Evolutionary conservation across 92 coral and sea anemone species (phyloP).

Genomic region (Epizoanthus illoricatus): DNA sequence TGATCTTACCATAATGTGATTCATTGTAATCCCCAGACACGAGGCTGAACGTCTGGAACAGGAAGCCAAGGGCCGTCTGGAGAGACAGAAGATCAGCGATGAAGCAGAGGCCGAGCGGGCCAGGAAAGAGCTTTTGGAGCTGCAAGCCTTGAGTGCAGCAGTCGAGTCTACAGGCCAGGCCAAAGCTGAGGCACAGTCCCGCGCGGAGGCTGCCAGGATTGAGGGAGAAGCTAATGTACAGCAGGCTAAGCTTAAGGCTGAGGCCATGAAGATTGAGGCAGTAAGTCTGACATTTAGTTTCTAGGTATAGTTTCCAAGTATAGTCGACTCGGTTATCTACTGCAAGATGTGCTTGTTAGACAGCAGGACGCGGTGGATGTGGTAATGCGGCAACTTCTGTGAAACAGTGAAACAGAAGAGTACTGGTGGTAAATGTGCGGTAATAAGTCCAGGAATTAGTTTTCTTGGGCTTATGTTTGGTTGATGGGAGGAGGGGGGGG

Average conservation of each 20-base stretch:
- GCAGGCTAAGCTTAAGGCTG: slow-evolving; percentile 88
- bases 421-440: too few species aligned
- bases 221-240: slow-evolving; percentile 95
- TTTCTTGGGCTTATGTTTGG: too few species aligned
- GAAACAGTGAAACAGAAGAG: too few species aligned
- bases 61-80: slow-evolving; percentile 96
- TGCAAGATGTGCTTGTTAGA: too few species aligned
- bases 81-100: slow-evolving; percentile 93
- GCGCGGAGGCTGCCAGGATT: slow-evolving; percentile 97
- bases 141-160: slow-evolving; percentile 99
- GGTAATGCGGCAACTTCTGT: too few species aligned
- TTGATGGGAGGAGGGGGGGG: too few species aligned
- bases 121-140: slow-evolving; percentile 84
- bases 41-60: slow-evolving; percentile 98
- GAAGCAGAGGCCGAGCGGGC: slow-evolving; percentile 98
- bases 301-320: too few species aligned
- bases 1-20: background rate
- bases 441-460: too few species aligned
- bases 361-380: too few species aligned
- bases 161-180: slow-evolving; percentile 99
- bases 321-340: too few species aligned
- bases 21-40: slow-evolving; percentile 61
- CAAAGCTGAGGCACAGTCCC: slow-evolving; percentile 98
- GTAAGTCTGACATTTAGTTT: slow-evolving; percentile 52
- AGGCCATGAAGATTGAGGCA: slow-evolving; percentile 80